These are phyloP conservation scores for Lacerta bilineata DNA, from an alignment of 2,797 vertebrate species.

Conservation along the genomic window DNA sequence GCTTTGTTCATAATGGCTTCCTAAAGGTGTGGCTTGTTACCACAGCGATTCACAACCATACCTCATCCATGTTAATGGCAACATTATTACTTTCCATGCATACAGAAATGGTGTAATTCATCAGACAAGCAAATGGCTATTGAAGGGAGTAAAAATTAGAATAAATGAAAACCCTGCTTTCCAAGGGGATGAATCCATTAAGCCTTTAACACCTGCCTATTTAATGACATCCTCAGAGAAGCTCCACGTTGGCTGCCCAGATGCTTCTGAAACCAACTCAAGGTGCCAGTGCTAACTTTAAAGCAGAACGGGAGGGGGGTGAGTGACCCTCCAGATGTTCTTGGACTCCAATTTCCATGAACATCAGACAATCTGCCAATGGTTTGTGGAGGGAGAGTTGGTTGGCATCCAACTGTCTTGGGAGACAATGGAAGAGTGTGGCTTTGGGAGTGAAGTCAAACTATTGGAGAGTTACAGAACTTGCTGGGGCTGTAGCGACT, in stretches of 20 bases:
- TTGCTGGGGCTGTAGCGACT: no score
- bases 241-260: neutral
- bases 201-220: neutral
- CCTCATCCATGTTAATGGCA: slow-evolving; percentile 35
- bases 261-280: neutral
- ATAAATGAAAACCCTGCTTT: neutral
- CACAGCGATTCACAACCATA: slow-evolving; percentile 19
- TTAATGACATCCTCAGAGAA: neutral
- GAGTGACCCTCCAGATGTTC: no score
- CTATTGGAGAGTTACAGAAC: no score
- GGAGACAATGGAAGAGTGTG: no score
- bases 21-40: slow-evolving; percentile 34
- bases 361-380: no score
- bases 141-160: neutral
- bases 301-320: no score
- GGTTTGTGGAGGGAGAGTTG: no score
- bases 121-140: slow-evolving; percentile 19
- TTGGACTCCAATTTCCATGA: no score
- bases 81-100: slow-evolving; percentile 15
- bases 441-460: no score
- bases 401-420: no score
- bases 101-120: slow-evolving; percentile 38
- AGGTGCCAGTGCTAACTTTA: neutral
- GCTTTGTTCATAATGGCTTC: slow-evolving; percentile 45
- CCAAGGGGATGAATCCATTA: slow-evolving; percentile 6